These are phyloP conservation scores for Tretioscincus oriximinensis DNA, from an alignment of 2,113 vertebrate genomes.

Conservation along the genomic window DNA sequence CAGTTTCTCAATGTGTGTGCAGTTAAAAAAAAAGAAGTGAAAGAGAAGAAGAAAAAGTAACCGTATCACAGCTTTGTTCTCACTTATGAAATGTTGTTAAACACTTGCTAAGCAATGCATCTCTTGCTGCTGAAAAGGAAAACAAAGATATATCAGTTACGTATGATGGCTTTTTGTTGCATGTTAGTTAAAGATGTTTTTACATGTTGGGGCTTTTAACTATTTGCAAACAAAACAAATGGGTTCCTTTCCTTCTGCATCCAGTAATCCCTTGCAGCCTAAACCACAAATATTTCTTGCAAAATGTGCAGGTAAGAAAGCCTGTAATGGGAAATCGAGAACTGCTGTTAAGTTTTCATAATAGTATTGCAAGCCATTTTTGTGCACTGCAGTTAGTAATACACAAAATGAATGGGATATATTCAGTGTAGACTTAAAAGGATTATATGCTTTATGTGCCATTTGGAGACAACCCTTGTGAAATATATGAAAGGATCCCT, in stretches of 20 bases:
- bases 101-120: slow-evolving; percentile 24
- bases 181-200: neutral
- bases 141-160: slow-evolving; percentile 9
- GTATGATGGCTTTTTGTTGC: slow-evolving; percentile 8
- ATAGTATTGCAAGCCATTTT: too few species aligned
- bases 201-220: neutral
- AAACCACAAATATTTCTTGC: too few species aligned
- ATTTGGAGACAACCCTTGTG: too few species aligned
- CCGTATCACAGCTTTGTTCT: slow-evolving; percentile 51
- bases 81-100: slow-evolving; percentile 31
- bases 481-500: too few species aligned
- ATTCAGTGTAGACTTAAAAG: too few species aligned
- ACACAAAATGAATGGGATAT: too few species aligned
- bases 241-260: neutral
- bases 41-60: slow-evolving; percentile 11
- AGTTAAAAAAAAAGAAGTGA: neutral
- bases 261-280: too few species aligned
- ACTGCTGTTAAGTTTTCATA: too few species aligned
- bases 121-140: neutral
- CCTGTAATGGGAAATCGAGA: too few species aligned
- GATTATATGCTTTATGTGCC: too few species aligned
- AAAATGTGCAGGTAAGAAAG: too few species aligned
- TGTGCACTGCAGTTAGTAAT: too few species aligned
- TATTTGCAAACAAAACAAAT: neutral
- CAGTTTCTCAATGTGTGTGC: slow-evolving; percentile 14